Percentiles rank a stretch among this genome's conserved stretches.
phyloP scores from a whole-genome alignment of 1,140 invertebrate genomes.

The Anoplolepis gracilipes region DNA sequence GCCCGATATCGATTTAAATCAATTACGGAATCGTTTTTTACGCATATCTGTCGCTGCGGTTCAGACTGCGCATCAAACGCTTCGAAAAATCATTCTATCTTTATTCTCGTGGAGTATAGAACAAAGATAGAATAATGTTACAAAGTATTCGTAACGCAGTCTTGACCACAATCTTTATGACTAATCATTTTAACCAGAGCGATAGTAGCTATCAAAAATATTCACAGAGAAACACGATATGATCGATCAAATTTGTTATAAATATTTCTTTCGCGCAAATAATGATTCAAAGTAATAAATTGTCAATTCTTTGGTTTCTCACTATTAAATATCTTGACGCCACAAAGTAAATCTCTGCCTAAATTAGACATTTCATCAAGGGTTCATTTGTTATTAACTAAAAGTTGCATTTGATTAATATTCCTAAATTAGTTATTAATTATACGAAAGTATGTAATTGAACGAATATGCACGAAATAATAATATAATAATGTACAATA shows the following conservation, averaged over 20 bases:
- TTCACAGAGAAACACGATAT: not conserved
- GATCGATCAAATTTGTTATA: not conserved
- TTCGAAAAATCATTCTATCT: too few species aligned
- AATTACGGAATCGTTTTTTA: conserved; percentile 10
- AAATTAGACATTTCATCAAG: not conserved
- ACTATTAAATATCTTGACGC: conserved; percentile 10
- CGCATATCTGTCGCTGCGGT: too few species aligned
- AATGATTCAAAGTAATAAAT: not conserved
- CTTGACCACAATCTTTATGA: not conserved
- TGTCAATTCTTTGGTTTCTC: conserved; percentile 37
- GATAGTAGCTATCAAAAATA: not conserved
- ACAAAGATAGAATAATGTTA: too few species aligned
- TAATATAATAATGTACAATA: conserved; percentile 36
- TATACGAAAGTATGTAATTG: not conserved
- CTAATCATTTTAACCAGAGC: not conserved
- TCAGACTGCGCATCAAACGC: too few species aligned
- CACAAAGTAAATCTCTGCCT: not conserved
- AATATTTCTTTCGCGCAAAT: not conserved
- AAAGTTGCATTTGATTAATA: conserved; percentile 3
- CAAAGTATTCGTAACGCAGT: too few species aligned
- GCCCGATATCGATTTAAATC: not conserved
- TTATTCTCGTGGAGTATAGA: too few species aligned
- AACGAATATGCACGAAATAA: not conserved
- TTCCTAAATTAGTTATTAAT: not conserved
- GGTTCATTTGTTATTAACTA: not conserved